phyloP scores from a whole-genome alignment of 2,888 invertebrate genomes.

The Dicyrtoma fusca region DNA sequence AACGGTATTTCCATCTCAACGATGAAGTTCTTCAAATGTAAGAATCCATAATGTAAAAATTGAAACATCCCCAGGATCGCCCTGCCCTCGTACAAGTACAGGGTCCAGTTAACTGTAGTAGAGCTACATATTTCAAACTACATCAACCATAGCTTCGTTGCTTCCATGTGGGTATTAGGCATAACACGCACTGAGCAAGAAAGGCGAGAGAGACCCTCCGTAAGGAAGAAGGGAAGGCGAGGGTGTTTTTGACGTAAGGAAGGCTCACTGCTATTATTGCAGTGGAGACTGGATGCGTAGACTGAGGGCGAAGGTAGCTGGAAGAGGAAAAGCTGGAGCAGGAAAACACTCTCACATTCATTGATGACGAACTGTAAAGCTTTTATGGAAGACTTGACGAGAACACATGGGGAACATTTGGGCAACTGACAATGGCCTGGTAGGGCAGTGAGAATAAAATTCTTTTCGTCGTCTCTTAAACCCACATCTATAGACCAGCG shows the following conservation, averaged over 20 bases:
- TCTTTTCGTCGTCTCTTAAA: background rate
- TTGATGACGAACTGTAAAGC: constrained; percentile 18
- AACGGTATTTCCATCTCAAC: too few species aligned
- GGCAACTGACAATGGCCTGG: constrained; percentile 15
- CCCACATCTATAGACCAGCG: background rate
- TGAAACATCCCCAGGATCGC: too few species aligned
- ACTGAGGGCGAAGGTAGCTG: background rate
- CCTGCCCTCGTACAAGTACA: too few species aligned
- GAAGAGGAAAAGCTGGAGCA: constrained; percentile 6
- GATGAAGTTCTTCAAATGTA: too few species aligned
- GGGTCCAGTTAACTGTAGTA: too few species aligned
- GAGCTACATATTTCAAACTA: too few species aligned
- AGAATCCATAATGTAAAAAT: too few species aligned
- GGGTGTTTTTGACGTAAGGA: constrained; percentile 20
- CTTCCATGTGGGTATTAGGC: too few species aligned
- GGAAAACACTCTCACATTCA: constrained; percentile 22
- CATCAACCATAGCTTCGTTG: too few species aligned
- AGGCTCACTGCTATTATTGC: background rate
- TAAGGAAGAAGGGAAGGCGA: background rate
- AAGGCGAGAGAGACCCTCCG: too few species aligned
- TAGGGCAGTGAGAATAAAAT: constrained; percentile 6
- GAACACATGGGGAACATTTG: constrained; percentile 36
- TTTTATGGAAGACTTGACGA: constrained; percentile 3
- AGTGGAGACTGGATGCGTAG: background rate
- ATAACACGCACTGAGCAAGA: too few species aligned